These are phyloP conservation scores for Drosophila albomicans DNA, from an alignment of 1,140 invertebrate genomes.

Conservation along the genomic window DNA sequence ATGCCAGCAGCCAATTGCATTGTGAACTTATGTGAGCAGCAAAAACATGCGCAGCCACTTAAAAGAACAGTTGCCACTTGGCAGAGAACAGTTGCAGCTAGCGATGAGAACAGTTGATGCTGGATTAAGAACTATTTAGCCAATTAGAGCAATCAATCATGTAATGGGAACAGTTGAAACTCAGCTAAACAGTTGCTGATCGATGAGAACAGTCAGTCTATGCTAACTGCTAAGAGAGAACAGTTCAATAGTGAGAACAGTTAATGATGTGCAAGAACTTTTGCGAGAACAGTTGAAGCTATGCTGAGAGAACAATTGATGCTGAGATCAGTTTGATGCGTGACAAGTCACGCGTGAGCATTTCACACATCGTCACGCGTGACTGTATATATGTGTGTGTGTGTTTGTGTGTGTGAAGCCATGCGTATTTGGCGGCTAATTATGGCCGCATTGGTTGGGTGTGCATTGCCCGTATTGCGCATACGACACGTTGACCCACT, in stretches of 20 bases:
- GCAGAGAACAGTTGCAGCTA: not conserved
- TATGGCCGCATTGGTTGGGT: constrained; percentile 24
- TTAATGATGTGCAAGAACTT: not conserved
- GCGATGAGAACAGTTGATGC: too few relatives aligned
- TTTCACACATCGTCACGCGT: constrained; percentile 19
- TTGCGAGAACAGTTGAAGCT: not conserved
- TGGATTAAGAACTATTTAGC: too few relatives aligned
- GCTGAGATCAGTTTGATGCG: not conserved
- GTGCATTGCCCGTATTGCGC: constrained; percentile 54
- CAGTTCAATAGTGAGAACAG: not conserved
- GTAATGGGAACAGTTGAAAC: too few relatives aligned
- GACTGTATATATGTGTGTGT: not conserved
- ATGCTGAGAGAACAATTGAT: not conserved
- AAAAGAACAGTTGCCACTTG: not conserved
- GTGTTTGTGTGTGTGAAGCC: constrained; percentile 19
- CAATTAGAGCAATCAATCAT: too few relatives aligned
- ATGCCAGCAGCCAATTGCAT: constrained; percentile 35
- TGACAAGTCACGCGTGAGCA: constrained; percentile 22
- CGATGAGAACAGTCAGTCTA: too few relatives aligned
- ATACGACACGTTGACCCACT: constrained; percentile 74
- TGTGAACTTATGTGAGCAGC: not conserved
- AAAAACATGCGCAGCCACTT: not conserved
- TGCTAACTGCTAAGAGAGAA: not conserved
- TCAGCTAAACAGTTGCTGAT: too few relatives aligned
- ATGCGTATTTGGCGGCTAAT: constrained; percentile 50